phyloP scores from a whole-genome alignment of 2,113 vertebrate genomes.

The Python bivittatus region DNA sequence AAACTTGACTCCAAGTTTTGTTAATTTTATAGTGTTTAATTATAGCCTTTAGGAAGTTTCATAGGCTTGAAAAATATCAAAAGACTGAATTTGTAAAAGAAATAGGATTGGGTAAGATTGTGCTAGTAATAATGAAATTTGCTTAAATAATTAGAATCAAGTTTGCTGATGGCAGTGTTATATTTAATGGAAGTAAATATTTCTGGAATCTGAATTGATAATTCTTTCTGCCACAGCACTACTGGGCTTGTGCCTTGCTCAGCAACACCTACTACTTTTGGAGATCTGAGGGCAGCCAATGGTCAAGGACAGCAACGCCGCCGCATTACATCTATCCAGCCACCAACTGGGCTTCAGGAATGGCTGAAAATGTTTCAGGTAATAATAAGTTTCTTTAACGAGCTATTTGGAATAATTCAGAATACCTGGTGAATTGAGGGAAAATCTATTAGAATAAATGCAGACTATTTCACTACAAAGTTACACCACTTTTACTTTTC shows the following conservation, averaged over 20 bases:
- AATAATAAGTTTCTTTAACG: constrained; percentile 34
- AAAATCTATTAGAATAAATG: constrained; percentile 3
- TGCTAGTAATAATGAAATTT: background rate
- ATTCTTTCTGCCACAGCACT: constrained; percentile 74
- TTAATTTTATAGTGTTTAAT: background rate
- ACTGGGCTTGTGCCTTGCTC: constrained; percentile 96
- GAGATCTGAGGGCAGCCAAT: constrained; percentile 94
- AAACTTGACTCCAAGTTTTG: constrained; percentile 8
- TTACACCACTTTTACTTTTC: background rate
- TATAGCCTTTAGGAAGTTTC: background rate
- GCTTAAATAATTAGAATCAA: background rate
- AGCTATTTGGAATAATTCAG: background rate
- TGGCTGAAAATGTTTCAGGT: constrained; percentile 99
- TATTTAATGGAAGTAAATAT: constrained; percentile 24
- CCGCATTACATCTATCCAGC: constrained; percentile 94
- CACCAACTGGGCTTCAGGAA: constrained; percentile 95
- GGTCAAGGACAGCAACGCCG: constrained; percentile 95
- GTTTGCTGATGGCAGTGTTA: background rate
- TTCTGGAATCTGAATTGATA: background rate
- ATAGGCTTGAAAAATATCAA: background rate
- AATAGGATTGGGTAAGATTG: background rate
- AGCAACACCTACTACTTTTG: constrained; percentile 96
- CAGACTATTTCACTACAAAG: background rate
- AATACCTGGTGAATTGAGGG: background rate
- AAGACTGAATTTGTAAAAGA: background rate